Evolutionary conservation across 2,888 invertebrate genomes (phyloP).

Genomic region (Rhogogaster chlorosoma): DNA sequence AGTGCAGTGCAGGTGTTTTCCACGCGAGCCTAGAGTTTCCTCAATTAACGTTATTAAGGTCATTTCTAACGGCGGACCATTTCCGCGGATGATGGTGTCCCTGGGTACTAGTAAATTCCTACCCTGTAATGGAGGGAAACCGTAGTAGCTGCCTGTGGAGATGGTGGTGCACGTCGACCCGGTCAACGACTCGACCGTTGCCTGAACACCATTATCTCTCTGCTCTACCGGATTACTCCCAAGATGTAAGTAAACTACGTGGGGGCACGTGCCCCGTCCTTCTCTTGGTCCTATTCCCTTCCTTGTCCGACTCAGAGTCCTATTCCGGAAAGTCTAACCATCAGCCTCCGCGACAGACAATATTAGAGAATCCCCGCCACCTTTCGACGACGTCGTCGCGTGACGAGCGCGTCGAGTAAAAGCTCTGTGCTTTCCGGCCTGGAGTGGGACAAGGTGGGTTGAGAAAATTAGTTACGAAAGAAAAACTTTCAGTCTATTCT

Average conservation of each 20-base stretch:
- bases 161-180: slow-evolving; percentile 33
- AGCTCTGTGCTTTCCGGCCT: slow-evolving; percentile 6
- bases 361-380: slow-evolving; percentile 31
- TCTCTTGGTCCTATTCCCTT: not conserved
- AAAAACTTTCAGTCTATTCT: slow-evolving; percentile 20
- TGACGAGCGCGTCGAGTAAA: slow-evolving; percentile 12
- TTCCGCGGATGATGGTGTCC: slow-evolving; percentile 41
- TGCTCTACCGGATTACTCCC: slow-evolving; percentile 58
- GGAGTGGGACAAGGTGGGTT: not conserved
- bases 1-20: slow-evolving; percentile 9
- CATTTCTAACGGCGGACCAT: slow-evolving; percentile 58
- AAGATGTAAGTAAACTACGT: slow-evolving; percentile 62
- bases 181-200: slow-evolving; percentile 40
- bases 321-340: slow-evolving; percentile 28
- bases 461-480: slow-evolving; percentile 2
- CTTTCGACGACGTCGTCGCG: slow-evolving; percentile 10
- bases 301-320: not conserved
- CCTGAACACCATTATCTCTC: slow-evolving; percentile 43
- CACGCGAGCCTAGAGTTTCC: slow-evolving; percentile 20
- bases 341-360: slow-evolving; percentile 11
- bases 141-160: slow-evolving; percentile 54
- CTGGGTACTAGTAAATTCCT: slow-evolving; percentile 71
- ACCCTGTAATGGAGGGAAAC: slow-evolving; percentile 71
- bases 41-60: slow-evolving; percentile 75
- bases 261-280: slow-evolving; percentile 46